These are phyloP conservation scores for Anoncus sp. DNA, from an alignment of 2,888 invertebrate species.

Conservation along the genomic window DNA sequence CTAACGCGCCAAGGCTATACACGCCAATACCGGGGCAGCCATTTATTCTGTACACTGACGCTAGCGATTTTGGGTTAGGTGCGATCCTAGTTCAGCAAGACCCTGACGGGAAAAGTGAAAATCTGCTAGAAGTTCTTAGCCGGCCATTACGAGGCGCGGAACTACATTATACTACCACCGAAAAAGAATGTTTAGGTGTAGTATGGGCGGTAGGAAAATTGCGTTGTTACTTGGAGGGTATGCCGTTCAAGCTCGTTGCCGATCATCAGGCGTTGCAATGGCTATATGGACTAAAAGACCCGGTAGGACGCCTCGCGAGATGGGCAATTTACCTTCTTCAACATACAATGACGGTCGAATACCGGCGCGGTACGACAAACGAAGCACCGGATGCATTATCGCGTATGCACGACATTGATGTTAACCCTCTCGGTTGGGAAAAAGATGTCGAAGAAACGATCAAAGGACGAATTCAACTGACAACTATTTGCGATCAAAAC, in stretches of 20 bases:
- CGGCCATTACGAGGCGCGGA: conserved; percentile 45
- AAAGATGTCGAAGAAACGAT: conserved; percentile 44
- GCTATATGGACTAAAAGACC: conserved; percentile 28
- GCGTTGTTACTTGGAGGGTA: too few species aligned
- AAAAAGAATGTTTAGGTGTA: conserved; percentile 23
- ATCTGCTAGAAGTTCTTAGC: conserved; percentile 35
- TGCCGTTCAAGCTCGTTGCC: conserved; percentile 43
- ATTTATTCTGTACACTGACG: too few species aligned
- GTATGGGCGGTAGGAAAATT: conserved; percentile 45
- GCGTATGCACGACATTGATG: conserved; percentile 45
- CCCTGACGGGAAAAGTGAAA: conserved; percentile 36
- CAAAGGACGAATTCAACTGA: not conserved
- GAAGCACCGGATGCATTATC: too few species aligned
- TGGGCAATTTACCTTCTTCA: conserved; percentile 18
- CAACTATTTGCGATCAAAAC: not conserved
- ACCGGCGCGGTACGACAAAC: conserved; percentile 40
- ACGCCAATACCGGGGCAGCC: too few species aligned
- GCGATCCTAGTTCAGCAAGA: conserved; percentile 50
- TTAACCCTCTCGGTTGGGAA: conserved; percentile 41
- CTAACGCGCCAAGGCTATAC: conserved; percentile 26
- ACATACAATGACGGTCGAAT: conserved; percentile 39
- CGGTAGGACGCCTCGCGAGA: too few species aligned
- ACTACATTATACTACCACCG: conserved; percentile 1
- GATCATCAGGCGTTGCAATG: conserved; percentile 47
- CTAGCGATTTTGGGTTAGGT: conserved; percentile 57